Conservation (phyloP, 2,113 vertebrate genomes). For the Neotoma lepida region DNA sequence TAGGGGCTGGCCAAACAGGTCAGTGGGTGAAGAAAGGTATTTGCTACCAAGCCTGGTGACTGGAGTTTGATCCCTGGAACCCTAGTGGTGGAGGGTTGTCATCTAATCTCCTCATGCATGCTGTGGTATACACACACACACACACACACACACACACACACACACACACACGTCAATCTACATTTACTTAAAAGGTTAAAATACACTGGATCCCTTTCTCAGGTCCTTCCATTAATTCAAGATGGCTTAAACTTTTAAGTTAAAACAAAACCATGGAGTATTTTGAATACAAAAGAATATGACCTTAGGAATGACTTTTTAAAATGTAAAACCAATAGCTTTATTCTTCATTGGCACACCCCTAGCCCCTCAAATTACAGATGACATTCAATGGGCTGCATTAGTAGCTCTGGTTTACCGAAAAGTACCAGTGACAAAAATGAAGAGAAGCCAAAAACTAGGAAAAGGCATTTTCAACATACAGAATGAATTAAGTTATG, state of each 20-base stretch:
- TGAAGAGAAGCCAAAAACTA: background rate
- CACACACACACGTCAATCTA: background rate
- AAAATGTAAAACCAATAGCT: conserved; percentile 43
- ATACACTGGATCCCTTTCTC: background rate
- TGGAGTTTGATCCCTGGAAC: background rate
- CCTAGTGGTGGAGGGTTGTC: background rate
- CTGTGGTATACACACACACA: background rate
- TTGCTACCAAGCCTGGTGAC: background rate
- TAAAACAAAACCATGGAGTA: conserved; percentile 21
- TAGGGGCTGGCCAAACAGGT: background rate
- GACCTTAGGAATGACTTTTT: background rate
- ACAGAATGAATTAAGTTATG: background rate
- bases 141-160: background rate
- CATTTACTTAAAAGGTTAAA: too few species aligned
- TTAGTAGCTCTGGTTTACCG: background rate
- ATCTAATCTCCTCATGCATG: background rate
- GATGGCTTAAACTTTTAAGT: conserved; percentile 43
- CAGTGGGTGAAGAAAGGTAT: background rate
- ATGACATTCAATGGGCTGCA: background rate
- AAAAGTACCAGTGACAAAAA: background rate
- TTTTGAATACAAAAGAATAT: conserved; percentile 4
- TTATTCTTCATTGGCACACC: background rate
- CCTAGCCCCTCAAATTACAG: background rate
- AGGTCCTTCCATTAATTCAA: background rate
- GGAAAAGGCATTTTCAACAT: conserved; percentile 32